A percentile compares a stretch with the other conserved stretches of the same genome.
phyloP scores from a whole-genome alignment of 2,888 invertebrate species.

The Lepidonotus clava region DNA sequence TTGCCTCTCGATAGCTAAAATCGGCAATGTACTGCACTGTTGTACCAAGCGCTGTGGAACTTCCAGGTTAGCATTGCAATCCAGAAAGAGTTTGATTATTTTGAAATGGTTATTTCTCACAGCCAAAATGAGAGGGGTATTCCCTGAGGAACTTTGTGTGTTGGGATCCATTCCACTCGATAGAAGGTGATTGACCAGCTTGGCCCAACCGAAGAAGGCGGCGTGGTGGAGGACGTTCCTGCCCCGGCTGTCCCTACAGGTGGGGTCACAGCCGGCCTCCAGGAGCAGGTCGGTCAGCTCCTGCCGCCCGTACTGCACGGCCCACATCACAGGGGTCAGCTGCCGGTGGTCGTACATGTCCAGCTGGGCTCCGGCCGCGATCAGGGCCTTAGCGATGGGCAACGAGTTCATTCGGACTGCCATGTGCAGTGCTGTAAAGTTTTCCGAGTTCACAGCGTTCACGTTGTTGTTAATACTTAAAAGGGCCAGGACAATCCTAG shows the following conservation, averaged over 20 bases:
- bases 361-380: slow-evolving; percentile 68
- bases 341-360: slow-evolving; percentile 69
- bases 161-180: neutral
- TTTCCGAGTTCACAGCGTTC: neutral
- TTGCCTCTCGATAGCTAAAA: neutral
- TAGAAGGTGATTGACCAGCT: neutral
- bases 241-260: neutral
- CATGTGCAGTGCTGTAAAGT: neutral
- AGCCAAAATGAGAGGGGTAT: slow-evolving; percentile 6
- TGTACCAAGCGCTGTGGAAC: neutral
- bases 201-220: slow-evolving; percentile 31
- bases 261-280: slow-evolving; percentile 66
- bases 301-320: slow-evolving; percentile 63
- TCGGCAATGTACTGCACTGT: neutral
- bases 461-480: neutral
- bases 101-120: neutral
- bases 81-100: neutral
- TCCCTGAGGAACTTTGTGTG: neutral
- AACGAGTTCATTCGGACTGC: slow-evolving; percentile 1
- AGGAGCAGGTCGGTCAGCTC: slow-evolving; percentile 63
- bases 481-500: neutral
- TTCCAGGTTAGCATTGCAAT: neutral
- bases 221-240: slow-evolving; percentile 23
- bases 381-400: slow-evolving; percentile 60
- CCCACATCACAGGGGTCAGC: slow-evolving; percentile 68